These are phyloP conservation scores for Momotus momota DNA, from an alignment of 2,797 vertebrate genomes.

Conservation along the genomic window DNA sequence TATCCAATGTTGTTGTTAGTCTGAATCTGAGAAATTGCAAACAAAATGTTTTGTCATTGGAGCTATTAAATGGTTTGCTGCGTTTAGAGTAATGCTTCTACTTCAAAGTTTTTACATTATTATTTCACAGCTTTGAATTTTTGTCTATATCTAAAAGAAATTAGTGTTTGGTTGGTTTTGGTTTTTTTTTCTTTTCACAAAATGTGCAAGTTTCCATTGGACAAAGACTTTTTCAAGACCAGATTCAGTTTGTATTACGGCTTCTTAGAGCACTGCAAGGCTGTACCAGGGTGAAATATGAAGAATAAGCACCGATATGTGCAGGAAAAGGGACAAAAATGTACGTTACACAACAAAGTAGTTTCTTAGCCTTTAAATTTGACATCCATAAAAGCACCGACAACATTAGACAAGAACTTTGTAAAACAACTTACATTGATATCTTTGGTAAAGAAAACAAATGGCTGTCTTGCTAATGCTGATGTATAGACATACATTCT, in stretches of 20 bases:
- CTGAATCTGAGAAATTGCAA: background rate
- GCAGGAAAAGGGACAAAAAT: background rate
- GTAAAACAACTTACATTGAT: background rate
- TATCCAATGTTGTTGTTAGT: background rate
- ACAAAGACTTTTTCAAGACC: background rate
- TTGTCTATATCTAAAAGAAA: background rate
- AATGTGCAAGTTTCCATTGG: background rate
- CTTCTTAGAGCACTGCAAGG: background rate
- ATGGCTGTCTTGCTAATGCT: background rate
- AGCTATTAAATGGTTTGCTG: background rate
- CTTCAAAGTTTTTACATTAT: background rate
- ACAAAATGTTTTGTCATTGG: background rate
- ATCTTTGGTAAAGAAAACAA: background rate
- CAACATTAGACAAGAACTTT: background rate
- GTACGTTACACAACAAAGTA: background rate
- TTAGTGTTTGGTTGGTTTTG: too few species aligned
- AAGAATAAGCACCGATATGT: background rate
- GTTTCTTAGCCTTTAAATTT: background rate
- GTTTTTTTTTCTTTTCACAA: background rate
- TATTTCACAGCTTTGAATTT: background rate
- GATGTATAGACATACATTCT: background rate
- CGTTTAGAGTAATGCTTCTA: background rate
- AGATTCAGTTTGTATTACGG: background rate
- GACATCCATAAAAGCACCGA: background rate
- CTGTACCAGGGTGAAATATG: background rate